Percentiles rank a stretch among this genome's conserved stretches.
Evolutionary conservation across 2,113 vertebrate species (phyloP).

Genomic region (Romanogobio albipinnatus): DNA sequence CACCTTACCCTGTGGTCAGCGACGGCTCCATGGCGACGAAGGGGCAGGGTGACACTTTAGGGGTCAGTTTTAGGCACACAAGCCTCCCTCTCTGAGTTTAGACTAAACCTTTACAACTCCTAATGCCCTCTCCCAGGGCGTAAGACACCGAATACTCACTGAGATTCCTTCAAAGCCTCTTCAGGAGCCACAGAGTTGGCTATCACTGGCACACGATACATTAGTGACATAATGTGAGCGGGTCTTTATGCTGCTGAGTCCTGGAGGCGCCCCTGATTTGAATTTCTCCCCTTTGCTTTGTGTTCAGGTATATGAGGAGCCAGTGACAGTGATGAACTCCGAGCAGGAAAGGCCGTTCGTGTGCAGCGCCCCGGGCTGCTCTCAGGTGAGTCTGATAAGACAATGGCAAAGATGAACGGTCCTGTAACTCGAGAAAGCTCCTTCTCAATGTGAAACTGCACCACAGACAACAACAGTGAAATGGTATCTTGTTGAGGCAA

Average conservation of each 20-base stretch:
- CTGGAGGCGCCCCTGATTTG: constrained; percentile 35
- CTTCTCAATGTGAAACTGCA: constrained; percentile 43
- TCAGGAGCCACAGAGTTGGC: constrained; percentile 23
- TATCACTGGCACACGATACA: constrained; percentile 20
- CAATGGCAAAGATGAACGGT: constrained; percentile 48
- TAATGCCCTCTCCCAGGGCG: constrained; percentile 22
- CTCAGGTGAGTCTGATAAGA: constrained; percentile 88
- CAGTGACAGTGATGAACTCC: constrained; percentile 97
- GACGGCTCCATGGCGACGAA: constrained; percentile 34
- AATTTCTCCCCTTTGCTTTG: constrained; percentile 54
- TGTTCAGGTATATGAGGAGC: constrained; percentile 93
- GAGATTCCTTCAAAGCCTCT: constrained; percentile 21
- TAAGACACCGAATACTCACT: constrained; percentile 39
- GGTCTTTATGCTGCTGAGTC: constrained; percentile 41
- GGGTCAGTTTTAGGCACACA: constrained; percentile 8
- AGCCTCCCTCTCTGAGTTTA: constrained; percentile 19
- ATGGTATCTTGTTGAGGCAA: constrained; percentile 46
- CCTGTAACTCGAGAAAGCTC: constrained; percentile 46
- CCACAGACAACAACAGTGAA: constrained; percentile 55
- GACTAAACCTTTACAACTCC: constrained; percentile 18
- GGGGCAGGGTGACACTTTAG: constrained; percentile 43
- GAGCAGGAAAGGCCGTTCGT: constrained; percentile 98
- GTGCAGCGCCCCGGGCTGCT: constrained; percentile 97
- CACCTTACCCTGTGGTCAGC: constrained; percentile 45
- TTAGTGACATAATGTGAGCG: constrained; percentile 48